These are phyloP conservation scores for Halichoerus grypus DNA, from an alignment of 2,113 vertebrate genomes.

Conservation along the genomic window DNA sequence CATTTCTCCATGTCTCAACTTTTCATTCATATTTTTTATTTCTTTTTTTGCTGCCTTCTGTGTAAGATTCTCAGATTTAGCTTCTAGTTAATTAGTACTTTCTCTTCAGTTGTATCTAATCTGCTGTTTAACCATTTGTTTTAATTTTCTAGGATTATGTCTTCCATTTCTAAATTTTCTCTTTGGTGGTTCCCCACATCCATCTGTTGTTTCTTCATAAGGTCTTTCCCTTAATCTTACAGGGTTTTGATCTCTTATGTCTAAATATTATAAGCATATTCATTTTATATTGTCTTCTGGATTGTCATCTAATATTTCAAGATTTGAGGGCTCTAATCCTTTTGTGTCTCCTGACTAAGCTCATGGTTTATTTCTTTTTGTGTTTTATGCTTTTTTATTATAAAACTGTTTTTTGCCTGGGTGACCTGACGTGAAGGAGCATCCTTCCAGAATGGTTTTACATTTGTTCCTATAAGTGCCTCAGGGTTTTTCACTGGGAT, in stretches of 20 bases:
- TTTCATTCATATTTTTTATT: background rate
- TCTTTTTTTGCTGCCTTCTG: background rate
- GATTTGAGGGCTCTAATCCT: background rate
- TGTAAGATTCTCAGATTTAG: background rate
- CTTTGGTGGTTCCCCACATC: background rate
- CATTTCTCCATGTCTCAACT: background rate
- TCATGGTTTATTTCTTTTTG: background rate
- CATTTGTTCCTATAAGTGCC: background rate
- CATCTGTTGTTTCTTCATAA: background rate
- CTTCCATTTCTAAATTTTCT: background rate
- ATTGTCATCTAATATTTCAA: background rate
- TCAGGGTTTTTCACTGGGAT: background rate
- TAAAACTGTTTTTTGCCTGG: background rate
- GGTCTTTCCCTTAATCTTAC: background rate
- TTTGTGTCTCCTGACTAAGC: background rate
- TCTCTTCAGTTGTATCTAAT: background rate
- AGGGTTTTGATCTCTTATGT: background rate
- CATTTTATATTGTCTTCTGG: background rate
- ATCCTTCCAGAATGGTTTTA: background rate
- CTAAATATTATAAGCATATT: background rate
- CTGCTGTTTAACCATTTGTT: background rate
- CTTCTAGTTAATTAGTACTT: background rate
- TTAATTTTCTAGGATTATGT: background rate
- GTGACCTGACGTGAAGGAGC: background rate
- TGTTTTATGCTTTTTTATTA: background rate